These are phyloP conservation scores for Urocyon cinereoargenteus DNA, from an alignment of 2,797 vertebrate genomes.

Conservation along the genomic window DNA sequence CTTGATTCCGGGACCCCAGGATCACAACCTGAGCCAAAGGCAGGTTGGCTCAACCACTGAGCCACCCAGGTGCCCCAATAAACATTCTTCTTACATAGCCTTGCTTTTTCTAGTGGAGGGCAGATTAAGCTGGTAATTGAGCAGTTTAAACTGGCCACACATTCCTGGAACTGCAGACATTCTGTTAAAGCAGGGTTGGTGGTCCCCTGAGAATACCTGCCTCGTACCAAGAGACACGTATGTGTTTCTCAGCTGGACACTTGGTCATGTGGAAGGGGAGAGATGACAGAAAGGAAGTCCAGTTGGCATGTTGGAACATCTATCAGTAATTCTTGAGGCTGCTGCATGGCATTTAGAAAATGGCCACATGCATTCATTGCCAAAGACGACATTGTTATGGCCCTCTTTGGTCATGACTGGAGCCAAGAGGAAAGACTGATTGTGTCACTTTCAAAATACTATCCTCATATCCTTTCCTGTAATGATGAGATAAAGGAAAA, in stretches of 20 bases:
- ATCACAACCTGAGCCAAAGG: background rate
- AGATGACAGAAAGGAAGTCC: slow-evolving; percentile 75
- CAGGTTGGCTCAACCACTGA: background rate
- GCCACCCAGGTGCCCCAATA: background rate
- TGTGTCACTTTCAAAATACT: slow-evolving; percentile 64
- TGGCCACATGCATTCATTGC: slow-evolving; percentile 72
- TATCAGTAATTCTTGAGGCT: slow-evolving; percentile 79
- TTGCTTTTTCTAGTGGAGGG: background rate
- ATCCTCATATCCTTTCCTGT: background rate
- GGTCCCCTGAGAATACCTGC: background rate
- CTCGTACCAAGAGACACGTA: slow-evolving; percentile 72
- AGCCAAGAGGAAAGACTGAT: background rate
- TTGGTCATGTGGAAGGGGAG: slow-evolving; percentile 69
- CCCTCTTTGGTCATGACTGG: slow-evolving; percentile 73
- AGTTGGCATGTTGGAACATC: slow-evolving; percentile 76
- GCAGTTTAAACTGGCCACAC: slow-evolving; percentile 68
- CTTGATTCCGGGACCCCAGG: background rate
- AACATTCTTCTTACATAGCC: background rate
- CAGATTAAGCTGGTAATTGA: background rate
- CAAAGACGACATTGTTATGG: slow-evolving; percentile 71
- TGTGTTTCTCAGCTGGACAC: slow-evolving; percentile 77
- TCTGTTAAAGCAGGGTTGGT: slow-evolving; percentile 66
- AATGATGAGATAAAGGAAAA: background rate
- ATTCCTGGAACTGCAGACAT: slow-evolving; percentile 65
- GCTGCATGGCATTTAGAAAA: slow-evolving; percentile 81